Evolutionary conservation across 92 coral and sea anemone genomes (phyloP).

Genomic region (Scolanthus callimorphus): DNA sequence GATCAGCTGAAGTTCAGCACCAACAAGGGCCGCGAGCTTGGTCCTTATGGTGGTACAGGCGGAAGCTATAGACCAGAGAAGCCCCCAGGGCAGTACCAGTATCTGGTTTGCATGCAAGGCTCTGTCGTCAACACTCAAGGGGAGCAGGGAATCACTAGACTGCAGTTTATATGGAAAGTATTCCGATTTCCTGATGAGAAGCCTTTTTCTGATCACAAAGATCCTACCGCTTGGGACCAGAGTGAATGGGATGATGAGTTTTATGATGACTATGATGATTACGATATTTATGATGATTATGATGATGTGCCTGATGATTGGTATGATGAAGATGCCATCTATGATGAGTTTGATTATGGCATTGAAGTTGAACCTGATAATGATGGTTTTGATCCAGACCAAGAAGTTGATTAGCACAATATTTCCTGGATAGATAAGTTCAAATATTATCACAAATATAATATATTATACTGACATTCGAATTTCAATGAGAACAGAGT

Average conservation of each 20-base stretch:
- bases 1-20: slow-evolving; percentile 65
- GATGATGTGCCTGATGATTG: slow-evolving; percentile 7
- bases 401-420: not conserved
- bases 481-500: no score
- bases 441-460: no score
- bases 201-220: not conserved
- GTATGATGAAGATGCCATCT: slow-evolving; percentile 11
- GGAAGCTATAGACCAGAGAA: slow-evolving; percentile 41
- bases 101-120: slow-evolving; percentile 52
- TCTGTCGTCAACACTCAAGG: slow-evolving; percentile 74
- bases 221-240: not conserved
- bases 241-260: slow-evolving; percentile 6
- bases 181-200: slow-evolving; percentile 30
- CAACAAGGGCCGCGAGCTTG: slow-evolving; percentile 34
- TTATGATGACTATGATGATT: slow-evolving; percentile 2
- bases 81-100: slow-evolving; percentile 52
- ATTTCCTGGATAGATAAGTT: no score
- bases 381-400: slow-evolving; percentile 12
- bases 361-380: slow-evolving; percentile 7
- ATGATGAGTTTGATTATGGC: not conserved
- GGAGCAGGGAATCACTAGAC: slow-evolving; percentile 63
- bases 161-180: slow-evolving; percentile 72
- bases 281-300: slow-evolving; percentile 3
- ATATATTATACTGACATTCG: no score
- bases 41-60: slow-evolving; percentile 86